These are phyloP conservation scores for Rutilus rutilus DNA, from an alignment of 2,113 vertebrate genomes.

Conservation along the genomic window DNA sequence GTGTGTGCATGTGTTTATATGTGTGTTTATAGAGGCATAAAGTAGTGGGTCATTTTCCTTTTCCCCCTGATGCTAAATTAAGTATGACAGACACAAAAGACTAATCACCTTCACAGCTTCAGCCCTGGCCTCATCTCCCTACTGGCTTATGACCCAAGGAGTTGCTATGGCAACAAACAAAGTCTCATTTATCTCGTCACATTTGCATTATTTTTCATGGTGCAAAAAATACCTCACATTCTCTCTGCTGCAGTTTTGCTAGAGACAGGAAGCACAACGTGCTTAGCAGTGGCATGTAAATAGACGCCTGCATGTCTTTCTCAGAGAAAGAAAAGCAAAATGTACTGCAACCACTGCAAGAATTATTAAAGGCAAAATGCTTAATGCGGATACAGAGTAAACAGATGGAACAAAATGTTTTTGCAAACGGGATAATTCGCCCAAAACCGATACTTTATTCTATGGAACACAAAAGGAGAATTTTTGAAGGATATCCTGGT, in stretches of 20 bases:
- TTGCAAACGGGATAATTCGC: not conserved
- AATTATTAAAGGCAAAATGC: slow-evolving; percentile 19
- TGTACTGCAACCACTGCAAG: slow-evolving; percentile 29
- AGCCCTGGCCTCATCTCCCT: slow-evolving; percentile 84
- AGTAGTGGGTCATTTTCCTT: slow-evolving; percentile 16
- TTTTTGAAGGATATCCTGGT: not conserved
- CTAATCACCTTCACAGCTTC: slow-evolving; percentile 87
- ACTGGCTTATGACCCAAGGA: slow-evolving; percentile 84
- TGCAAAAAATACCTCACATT: slow-evolving; percentile 50
- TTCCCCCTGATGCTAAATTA: slow-evolving; percentile 80
- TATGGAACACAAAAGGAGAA: not conserved
- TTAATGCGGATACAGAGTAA: slow-evolving; percentile 34
- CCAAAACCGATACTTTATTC: not conserved
- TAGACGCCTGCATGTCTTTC: slow-evolving; percentile 1
- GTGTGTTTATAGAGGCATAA: slow-evolving; percentile 49
- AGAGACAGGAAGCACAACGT: slow-evolving; percentile 22
- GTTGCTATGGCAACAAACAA: slow-evolving; percentile 90
- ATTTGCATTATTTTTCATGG: slow-evolving; percentile 64
- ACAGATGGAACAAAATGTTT: slow-evolving; percentile 46
- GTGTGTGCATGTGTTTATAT: slow-evolving; percentile 15
- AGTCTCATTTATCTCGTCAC: slow-evolving; percentile 86
- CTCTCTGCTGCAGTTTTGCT: slow-evolving; percentile 31
- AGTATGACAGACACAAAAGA: slow-evolving; percentile 89
- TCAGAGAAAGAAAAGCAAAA: not conserved
- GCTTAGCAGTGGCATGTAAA: slow-evolving; percentile 33